Base-by-base conservation (phyloP, 2,113 vertebrate genomes). In the Lycaon pictus region DNA sequence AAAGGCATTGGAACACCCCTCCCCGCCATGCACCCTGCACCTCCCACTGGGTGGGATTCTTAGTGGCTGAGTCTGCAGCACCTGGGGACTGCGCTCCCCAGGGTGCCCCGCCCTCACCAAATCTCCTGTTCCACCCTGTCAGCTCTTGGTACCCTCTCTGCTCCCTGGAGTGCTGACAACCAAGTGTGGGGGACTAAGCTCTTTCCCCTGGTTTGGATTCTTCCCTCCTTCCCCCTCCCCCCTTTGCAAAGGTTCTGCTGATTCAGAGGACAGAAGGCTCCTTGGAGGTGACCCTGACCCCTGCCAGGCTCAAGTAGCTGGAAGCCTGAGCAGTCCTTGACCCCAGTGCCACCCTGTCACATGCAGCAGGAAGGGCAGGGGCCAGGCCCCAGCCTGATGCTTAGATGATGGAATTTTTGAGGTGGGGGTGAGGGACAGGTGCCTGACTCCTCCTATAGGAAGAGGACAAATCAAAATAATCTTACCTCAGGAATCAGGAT, bases 201-300 rank as follows among this genome's bases (percentile, higher is more conserved):
- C 80, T 85, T 85, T 58, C 29, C 63, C 29, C 20, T 69, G 65
- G 74, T 85, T 85, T 85, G 65, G 92, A 96, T 67, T 81, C 53
- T 93, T 88, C 58, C 60, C 88, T 72, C 79, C 56, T 48, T 88
- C 23, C 51, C 51, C 23, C 60, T 72, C 20, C 32, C 72, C 29
- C 0, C 35, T 79, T 90, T 94, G 84, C 90, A 29, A 37, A 85
- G 23, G 56, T 95, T 96, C 94, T 96, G 97, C 97, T 98, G 97
- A 98, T 81, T 82, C 62, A 96, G 93, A 97, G 91, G 65, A 97
- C 76, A 83, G 86, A 92, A 97, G 80, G 3, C 65, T 97, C 29
- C 88, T 97, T 94, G 94, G 96, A 97, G 94, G 97, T 97, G 96
- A 96, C 84, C 94, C 88, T 97, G 72, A 93, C 94, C 96, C 84